A percentile compares a stretch with the other conserved stretches of the same genome.
phyloP scores from a whole-genome alignment of 1,140 invertebrate genomes.

The Harpegnathos saltator region DNA sequence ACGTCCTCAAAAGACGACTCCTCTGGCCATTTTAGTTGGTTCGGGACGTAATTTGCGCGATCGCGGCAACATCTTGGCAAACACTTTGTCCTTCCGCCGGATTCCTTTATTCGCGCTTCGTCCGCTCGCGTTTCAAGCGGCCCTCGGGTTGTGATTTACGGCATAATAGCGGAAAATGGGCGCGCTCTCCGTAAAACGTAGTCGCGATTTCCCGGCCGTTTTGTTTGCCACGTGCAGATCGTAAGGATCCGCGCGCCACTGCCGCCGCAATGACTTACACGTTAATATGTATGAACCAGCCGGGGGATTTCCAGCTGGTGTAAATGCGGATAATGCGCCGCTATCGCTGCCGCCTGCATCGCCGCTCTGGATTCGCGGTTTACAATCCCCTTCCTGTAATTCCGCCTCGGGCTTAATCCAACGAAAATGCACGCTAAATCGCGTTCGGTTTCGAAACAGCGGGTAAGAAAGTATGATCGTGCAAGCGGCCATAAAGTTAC shows the following conservation, averaged over 20 bases:
- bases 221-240: slow-evolving; percentile 35
- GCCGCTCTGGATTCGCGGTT: slow-evolving; percentile 28
- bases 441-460: slow-evolving; percentile 32
- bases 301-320: slow-evolving; percentile 32
- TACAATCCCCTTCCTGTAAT: slow-evolving; percentile 52
- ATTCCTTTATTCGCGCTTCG: background rate
- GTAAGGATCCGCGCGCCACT: slow-evolving; percentile 12
- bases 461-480: slow-evolving; percentile 47
- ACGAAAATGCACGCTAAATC: slow-evolving; percentile 54
- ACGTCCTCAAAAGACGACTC: no score
- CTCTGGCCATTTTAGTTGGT: no score
- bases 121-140: background rate
- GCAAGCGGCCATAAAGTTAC: slow-evolving; percentile 22
- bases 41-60: no score
- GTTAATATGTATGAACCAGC: slow-evolving; percentile 60
- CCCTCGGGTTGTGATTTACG: slow-evolving; percentile 29
- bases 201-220: slow-evolving; percentile 33
- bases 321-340: slow-evolving; percentile 46
- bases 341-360: slow-evolving; percentile 20
- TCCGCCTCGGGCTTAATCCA: slow-evolving; percentile 32
- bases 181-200: slow-evolving; percentile 16
- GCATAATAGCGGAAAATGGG: slow-evolving; percentile 24
- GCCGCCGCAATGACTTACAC: slow-evolving; percentile 37
- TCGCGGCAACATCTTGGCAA: no score
- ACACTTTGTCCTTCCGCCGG: no score